phyloP scores from a whole-genome alignment of 2,797 vertebrate species.

The Etheostoma perlongum region DNA sequence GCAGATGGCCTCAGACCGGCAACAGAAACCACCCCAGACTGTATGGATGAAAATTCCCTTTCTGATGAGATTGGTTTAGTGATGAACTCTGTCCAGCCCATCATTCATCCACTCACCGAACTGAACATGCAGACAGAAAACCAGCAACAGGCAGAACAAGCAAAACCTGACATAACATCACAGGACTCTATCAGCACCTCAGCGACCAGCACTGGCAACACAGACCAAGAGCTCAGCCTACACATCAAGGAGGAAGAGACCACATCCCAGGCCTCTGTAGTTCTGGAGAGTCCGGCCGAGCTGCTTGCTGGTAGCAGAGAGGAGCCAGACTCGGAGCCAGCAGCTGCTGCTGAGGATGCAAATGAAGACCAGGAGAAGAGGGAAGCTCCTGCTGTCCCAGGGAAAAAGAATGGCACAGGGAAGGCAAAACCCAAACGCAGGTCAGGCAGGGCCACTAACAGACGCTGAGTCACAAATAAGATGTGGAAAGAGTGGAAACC shows the following conservation, averaged over 20 bases:
- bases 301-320: conserved; percentile 31
- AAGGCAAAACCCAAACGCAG: conserved; percentile 77
- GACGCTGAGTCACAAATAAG: conserved; percentile 66
- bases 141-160: conserved; percentile 36
- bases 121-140: conserved; percentile 28
- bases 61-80: conserved; percentile 17
- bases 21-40: conserved; percentile 47
- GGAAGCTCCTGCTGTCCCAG: conserved; percentile 40
- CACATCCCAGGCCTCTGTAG: conserved; percentile 12
- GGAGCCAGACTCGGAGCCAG: conserved; percentile 18
- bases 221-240: conserved; percentile 33
- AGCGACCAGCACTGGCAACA: conserved; percentile 17
- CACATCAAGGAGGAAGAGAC: conserved; percentile 14
- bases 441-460: conserved; percentile 74
- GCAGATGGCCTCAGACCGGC: conserved; percentile 26
- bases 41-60: conserved; percentile 22
- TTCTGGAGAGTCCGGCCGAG: conserved; percentile 41
- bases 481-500: conserved; percentile 29
- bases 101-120: conserved; percentile 18
- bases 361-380: conserved; percentile 52
- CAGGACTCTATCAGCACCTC: conserved; percentile 33
- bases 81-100: conserved; percentile 35
- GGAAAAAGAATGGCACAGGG: conserved; percentile 55
- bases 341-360: conserved; percentile 31
- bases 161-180: conserved; percentile 26